Conservation (phyloP, 2,113 vertebrate genomes). For the Tichodroma muraria region DNA sequence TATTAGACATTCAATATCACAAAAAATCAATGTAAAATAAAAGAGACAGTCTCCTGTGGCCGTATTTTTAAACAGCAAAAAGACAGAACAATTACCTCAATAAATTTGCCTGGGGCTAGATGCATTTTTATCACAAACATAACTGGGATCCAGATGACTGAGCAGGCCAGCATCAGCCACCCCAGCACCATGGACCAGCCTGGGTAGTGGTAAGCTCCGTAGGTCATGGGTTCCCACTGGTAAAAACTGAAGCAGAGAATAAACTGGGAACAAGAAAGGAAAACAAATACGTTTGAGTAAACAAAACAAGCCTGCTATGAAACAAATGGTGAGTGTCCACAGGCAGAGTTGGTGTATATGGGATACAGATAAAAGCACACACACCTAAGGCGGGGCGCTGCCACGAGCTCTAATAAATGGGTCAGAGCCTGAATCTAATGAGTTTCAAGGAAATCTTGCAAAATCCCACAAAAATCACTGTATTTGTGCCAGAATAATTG, state of each 20-base stretch:
- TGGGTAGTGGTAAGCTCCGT: constrained; percentile 92
- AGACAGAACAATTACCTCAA: constrained; percentile 78
- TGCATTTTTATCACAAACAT: constrained; percentile 99
- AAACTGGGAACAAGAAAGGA: constrained; percentile 73
- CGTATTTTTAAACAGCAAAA: background rate
- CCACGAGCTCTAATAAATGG: background rate
- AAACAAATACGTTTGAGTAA: background rate
- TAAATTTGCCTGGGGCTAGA: constrained; percentile 87
- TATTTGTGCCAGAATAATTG: background rate
- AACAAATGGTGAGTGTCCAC: background rate
- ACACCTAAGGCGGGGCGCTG: background rate
- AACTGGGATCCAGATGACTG: constrained; percentile 97
- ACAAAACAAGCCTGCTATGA: background rate
- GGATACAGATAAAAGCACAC: background rate
- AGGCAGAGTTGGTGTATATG: fast-evolving
- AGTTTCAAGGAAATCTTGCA: background rate
- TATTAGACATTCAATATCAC: background rate
- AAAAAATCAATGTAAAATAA: background rate
- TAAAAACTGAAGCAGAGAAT: constrained; percentile 95
- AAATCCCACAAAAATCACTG: background rate
- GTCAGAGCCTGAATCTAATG: background rate
- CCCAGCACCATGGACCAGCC: constrained; percentile 96
- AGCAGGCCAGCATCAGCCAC: constrained; percentile 96
- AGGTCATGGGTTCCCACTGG: constrained; percentile 98
- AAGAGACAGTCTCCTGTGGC: background rate